These are phyloP conservation scores for Tapera naevia DNA, from an alignment of 2,797 vertebrate genomes.

Conservation along the genomic window DNA sequence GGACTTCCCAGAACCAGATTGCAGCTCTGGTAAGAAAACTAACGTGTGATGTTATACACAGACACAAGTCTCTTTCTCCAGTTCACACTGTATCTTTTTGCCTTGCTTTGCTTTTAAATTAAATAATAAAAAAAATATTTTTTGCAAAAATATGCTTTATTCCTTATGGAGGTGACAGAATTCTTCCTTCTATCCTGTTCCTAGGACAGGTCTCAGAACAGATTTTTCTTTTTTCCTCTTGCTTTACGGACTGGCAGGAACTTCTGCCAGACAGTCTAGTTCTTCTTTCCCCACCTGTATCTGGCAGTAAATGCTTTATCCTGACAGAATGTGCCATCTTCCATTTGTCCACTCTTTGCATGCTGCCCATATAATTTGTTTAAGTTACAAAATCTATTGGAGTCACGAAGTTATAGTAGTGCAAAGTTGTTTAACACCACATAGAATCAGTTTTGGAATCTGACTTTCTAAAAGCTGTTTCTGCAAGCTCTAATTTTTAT, in stretches of 20 bases:
- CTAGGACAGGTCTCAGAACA: background rate
- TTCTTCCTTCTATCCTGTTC: background rate
- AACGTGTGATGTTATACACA: background rate
- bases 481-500: background rate
- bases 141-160: background rate
- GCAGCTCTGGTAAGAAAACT: constrained; percentile 76
- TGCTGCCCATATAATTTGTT: background rate
- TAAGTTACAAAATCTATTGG: background rate
- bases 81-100: background rate
- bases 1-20: constrained; percentile 77
- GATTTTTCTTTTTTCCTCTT: background rate
- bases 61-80: background rate
- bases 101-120: background rate
- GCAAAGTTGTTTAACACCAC: background rate
- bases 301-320: background rate
- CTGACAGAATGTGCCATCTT: background rate
- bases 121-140: background rate
- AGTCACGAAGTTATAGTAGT: background rate
- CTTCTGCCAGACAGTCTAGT: background rate
- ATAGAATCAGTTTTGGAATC: background rate
- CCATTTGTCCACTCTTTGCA: background rate
- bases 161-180: background rate
- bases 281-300: background rate
- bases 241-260: background rate
- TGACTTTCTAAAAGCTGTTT: background rate